Evolutionary conservation across 2,113 vertebrate genomes (phyloP), one percentile per base, ranked within the genome.

Genomic region (Nerophis lumbriciformis): DNA sequence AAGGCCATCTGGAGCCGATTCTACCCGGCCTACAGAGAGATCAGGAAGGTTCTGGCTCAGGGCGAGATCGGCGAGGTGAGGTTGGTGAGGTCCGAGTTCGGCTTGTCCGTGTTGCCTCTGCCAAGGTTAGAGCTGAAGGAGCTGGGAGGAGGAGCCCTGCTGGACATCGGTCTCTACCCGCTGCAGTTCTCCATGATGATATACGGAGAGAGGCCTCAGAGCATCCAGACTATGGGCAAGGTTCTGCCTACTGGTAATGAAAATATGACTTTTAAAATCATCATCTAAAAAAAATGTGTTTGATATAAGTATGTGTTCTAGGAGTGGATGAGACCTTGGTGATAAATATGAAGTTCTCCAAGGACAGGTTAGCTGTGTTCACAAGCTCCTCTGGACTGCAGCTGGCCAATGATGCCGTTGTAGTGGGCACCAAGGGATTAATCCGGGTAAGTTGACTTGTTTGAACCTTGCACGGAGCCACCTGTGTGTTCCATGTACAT

Each of bases 131-230:
- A 75, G 10, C 59, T 90, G 64, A 88, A 88, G 58, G 89, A 91
- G 36, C 75, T 92, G 71, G 91, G 92, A 5, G 86, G 80, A 16
- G 89, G 86, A 19, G 81, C 86, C 0, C 38, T 87, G 1, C 58
- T 90, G 14, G 90, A 91, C 69, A 57, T 94, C 35, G 92, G 92
- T 48, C 74, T 91, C 47, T 89, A 93, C 80, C 90, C 85, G 67
- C 51, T 93, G 73, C 89, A 86, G 72, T 86, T 90, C 64, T 87
- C 80, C 36, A 86, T 84, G 75, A 94, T 94, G 94, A 88, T 92
- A 47, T 94, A 87, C 59, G 81, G 89, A 59, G 92, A 92, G 75
- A 87, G 78, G 75, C 91, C 92, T 0, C 84, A 89, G 75, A 69
- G 72, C 59, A 54, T 91, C 11, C 74, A 87, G 6, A 86, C 88